Evolutionary conservation across 1,140 invertebrate genomes (phyloP).

Genomic region (Drosophila tristis): DNA sequence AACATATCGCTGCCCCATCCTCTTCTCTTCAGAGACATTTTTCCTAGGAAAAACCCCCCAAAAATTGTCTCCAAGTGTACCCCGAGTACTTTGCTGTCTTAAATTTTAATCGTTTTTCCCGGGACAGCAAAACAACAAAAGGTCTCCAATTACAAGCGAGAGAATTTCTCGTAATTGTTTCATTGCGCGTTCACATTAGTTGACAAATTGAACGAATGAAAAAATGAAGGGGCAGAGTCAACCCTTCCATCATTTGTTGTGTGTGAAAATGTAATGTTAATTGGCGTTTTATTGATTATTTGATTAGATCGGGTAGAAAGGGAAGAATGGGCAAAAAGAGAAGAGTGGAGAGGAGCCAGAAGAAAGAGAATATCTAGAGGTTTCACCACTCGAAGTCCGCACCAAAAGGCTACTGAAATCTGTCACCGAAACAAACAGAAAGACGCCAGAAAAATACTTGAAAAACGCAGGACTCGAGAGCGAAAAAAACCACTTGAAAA

Average conservation of each 20-base stretch:
- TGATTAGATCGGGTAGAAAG: constrained; percentile 23
- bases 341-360: neutral
- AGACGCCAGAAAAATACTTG: too few species aligned
- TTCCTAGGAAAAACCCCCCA: constrained; percentile 37
- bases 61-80: neutral
- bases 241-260: neutral
- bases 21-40: constrained; percentile 1
- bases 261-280: constrained; percentile 64
- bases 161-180: constrained; percentile 50
- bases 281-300: constrained; percentile 66
- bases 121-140: constrained; percentile 53
- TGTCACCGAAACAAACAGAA: constrained; percentile 56
- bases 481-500: constrained; percentile 38
- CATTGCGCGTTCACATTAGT: constrained; percentile 50
- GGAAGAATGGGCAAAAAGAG: too few species aligned
- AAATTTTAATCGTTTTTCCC: constrained; percentile 51
- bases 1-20: neutral
- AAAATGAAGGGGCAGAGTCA: neutral
- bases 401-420: constrained; percentile 59
- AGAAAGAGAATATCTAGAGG: neutral
- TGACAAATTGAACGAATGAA: constrained; percentile 63
- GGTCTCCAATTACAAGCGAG: constrained; percentile 17
- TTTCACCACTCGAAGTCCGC: constrained; percentile 46
- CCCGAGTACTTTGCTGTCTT: constrained; percentile 33
- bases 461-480: neutral